Percentiles rank a stretch among this genome's conserved stretches.
Conservation (phyloP, 1,140 invertebrate genomes). For the Pseudomyrmex dendroicus region DNA sequence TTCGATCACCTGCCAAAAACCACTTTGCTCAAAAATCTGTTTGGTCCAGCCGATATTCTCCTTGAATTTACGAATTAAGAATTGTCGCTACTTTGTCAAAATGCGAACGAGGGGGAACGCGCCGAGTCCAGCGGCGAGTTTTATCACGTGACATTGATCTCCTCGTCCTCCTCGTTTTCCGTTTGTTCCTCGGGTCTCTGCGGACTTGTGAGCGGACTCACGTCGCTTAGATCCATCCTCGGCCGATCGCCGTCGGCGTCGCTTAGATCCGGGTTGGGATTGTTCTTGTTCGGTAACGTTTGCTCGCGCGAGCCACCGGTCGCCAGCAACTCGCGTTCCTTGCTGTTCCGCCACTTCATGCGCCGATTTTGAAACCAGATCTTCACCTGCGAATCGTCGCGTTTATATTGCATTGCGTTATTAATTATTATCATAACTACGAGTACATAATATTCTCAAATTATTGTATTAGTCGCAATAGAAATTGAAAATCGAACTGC, state of each 20-base stretch:
- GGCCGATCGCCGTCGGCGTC: constrained; percentile 93
- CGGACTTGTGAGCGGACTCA: constrained; percentile 84
- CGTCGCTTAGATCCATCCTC: constrained; percentile 86
- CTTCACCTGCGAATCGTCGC: constrained; percentile 91
- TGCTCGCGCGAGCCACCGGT: constrained; percentile 96
- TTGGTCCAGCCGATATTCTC: constrained; percentile 36
- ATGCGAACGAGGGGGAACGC: constrained; percentile 52
- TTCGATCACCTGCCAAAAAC: constrained; percentile 9
- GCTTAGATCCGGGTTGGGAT: constrained; percentile 97
- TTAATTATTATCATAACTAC: too few relatives aligned
- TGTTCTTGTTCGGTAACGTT: constrained; percentile 98
- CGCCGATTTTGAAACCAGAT: constrained; percentile 98
- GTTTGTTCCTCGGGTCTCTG: constrained; percentile 86
- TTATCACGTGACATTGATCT: constrained; percentile 93
- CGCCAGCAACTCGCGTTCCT: constrained; percentile 97
- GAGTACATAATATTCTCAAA: too few relatives aligned
- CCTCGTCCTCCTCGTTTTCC: constrained; percentile 91
- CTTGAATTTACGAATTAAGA: constrained; percentile 47
- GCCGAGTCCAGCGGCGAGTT: constrained; percentile 44
- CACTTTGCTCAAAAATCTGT: background rate
- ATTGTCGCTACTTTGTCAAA: constrained; percentile 35
- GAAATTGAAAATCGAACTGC: too few relatives aligned
- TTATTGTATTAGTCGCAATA: too few relatives aligned
- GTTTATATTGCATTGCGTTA: too few relatives aligned
- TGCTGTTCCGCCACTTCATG: constrained; percentile 99